Evolutionary conservation across 2,797 vertebrate genomes (phyloP).

Genomic region (Premnoplex brunnescens): DNA sequence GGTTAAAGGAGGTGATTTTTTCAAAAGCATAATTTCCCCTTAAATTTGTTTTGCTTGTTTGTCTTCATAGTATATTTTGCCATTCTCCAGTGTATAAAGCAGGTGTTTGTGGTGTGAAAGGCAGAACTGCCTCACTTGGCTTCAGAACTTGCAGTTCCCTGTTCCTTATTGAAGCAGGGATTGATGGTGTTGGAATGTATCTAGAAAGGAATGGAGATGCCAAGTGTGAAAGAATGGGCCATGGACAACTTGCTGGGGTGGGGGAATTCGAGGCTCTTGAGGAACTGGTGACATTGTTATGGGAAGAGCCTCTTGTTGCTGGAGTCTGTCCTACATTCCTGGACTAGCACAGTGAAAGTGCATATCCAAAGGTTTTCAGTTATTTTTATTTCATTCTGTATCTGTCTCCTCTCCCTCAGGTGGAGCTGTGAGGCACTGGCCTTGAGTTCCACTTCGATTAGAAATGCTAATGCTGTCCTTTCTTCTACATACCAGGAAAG

Average conservation of each 20-base stretch:
- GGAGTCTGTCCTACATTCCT: background rate
- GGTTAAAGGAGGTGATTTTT: background rate
- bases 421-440: background rate
- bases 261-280: background rate
- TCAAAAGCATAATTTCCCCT: background rate
- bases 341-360: background rate
- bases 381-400: background rate
- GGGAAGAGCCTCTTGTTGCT: background rate
- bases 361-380: background rate
- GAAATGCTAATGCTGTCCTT: background rate
- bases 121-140: background rate
- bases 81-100: background rate
- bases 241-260: background rate
- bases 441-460: background rate
- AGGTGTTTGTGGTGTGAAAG: background rate
- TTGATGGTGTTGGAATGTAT: background rate
- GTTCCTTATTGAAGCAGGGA: background rate
- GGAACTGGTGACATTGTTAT: background rate
- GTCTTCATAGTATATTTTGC: background rate
- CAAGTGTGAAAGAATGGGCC: background rate
- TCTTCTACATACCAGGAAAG: background rate
- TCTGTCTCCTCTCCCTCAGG: background rate
- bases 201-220: background rate
- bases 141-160: background rate
- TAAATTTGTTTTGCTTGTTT: background rate